Evolutionary conservation across 37 sponge, comb jelly and placozoan genomes (phyloP).

Genomic region (Diacarnus erythraeanus): DNA sequence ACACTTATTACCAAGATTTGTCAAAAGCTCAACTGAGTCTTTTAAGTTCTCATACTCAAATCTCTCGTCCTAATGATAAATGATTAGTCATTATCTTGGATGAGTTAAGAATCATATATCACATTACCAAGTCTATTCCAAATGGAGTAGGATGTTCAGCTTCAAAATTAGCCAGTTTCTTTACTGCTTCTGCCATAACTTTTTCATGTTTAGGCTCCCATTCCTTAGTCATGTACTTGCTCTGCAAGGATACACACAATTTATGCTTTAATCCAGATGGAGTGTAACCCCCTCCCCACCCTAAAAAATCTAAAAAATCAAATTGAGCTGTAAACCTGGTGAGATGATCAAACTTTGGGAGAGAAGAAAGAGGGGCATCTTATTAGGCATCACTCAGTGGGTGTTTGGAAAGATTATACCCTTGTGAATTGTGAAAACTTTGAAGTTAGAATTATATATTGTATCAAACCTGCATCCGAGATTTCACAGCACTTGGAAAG

Average conservation of each 20-base stretch:
- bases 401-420: background rate
- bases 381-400: background rate
- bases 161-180: conserved; percentile 57
- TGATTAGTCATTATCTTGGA: background rate
- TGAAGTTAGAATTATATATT: background rate
- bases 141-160: conserved; percentile 10
- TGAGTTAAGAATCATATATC: background rate
- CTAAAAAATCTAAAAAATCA: too few relatives aligned
- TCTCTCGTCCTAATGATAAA: conserved; percentile 7
- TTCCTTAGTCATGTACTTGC: conserved; percentile 33
- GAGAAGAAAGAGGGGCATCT: background rate
- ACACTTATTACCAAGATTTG: conserved; percentile 35
- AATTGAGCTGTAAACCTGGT: too few relatives aligned
- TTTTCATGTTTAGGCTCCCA: conserved; percentile 66
- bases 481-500: conserved; percentile 57
- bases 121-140: conserved; percentile 10
- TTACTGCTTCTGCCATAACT: conserved; percentile 37
- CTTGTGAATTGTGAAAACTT: background rate
- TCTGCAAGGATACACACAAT: conserved; percentile 7
- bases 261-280: background rate
- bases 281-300: too few relatives aligned
- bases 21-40: conserved; percentile 65
- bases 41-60: conserved; percentile 72
- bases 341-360: background rate
- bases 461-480: conserved; percentile 54